Evolutionary conservation across 2,888 invertebrate species (phyloP), one percentile per base, ranked within the genome.

Genomic region (Meliscaeva auricollis): DNA sequence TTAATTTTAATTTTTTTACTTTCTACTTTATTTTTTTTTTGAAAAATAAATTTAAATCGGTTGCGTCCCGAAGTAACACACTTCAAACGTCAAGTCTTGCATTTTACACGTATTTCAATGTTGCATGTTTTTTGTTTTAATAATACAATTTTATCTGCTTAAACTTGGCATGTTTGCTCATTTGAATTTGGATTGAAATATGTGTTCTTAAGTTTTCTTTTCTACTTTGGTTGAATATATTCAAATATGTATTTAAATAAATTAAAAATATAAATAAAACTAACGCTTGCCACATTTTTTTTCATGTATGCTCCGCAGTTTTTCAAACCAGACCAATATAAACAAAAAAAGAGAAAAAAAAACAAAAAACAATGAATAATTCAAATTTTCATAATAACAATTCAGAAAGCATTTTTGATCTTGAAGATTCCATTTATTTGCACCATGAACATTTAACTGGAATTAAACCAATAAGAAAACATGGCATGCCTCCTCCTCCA

Each of bases 221-320:
- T 46, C 15, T 8, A 20, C 20, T 48, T 48, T 41, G 46, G 56
- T 41, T 32, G 3, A 32, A 38, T 38, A 11, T 38, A 30, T 22
- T 20, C 4, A 32, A 22, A n/a, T 35, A 11, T 44, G 13, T 22
- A 54, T 66, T 20, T 11, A 38, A 68, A 68, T 3, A 58, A 17
- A 17, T 5, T 32, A 54, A 15, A 26, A 26, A 50, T 38, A 66
- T 20, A 56, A 15, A 58, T 22, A 58, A 41, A 78, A 38, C 50
- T 80, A 84, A 79, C 50, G 70, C 79, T 68, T 74, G 32, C 20
- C 20, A 58, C 70, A 70, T 77, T 75, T 77, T 80, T 83, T 76
- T 64, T 62, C 68, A 72, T 84, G 58, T 79, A 56, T 78, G 78
- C 52, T 78, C 58, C 75, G 70, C 84, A 84, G 84, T 80, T 78